Base-by-base conservation (phyloP, 1,140 invertebrate genomes). In the Tribolium madens region DNA sequence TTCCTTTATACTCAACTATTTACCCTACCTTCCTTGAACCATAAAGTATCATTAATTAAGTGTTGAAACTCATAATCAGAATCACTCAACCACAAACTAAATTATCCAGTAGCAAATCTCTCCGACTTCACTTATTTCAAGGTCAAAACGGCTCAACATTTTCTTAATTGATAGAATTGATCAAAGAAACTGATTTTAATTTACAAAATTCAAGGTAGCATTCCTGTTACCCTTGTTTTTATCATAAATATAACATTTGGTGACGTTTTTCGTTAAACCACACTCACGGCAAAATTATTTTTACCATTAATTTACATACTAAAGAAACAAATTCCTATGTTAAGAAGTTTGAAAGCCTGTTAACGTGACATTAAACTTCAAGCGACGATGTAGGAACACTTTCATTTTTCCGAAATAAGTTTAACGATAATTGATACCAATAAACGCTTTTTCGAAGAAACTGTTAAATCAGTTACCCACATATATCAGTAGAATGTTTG, bases 191-290 rank as follows among this genome's bases (percentile, higher is more conserved):
- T 70, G 57, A 57, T n/a, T 52, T 74, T 21, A 50, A 70, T 72
- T 71, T 31, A 64, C 15, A 64, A 64, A 47, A 47, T 47, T 68
- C 76, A 77, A 77, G 76, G 76, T 77, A 26, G 13, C 36, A 33
- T 50, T 36, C 76, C 53, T 47, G 76, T 77, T 77, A 77, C 76
- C 76, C 76, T 77, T 77, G 76, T 74, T 70, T 75, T 75, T 33
- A 10, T 21, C 57, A 48, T 64, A 69, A 75, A 47, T 42, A 64
- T 48, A 64, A 10, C n/a, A 14, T 33, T 64, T 42, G 31, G 57
- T 64, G 57, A 31, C 57, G 57, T 64, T 64, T 64, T 64, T 12
- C 57, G 12, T 26, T 31, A 57, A 57, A 48, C 48, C 48, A 75
- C 53, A 60, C 57, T 18, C 53, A 47, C 15, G n/a, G 26, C 18